A percentile compares a stretch with the other conserved stretches of the same genome.
Evolutionary conservation across 64 coral and sea anemone genomes (phyloP).

Genomic region (Montipora sp.): DNA sequence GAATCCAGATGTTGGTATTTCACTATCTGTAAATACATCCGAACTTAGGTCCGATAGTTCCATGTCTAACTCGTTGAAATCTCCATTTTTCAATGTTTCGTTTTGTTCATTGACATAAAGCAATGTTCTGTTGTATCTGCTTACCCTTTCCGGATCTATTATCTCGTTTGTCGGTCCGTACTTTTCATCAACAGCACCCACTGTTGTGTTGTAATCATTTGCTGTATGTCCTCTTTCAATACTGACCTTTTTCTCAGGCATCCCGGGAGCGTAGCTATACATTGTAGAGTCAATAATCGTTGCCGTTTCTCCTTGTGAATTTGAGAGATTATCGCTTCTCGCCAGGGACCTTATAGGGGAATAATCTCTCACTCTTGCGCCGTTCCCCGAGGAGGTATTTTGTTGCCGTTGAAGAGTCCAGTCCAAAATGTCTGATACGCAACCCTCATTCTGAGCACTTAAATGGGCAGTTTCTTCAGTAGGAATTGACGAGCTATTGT

Average conservation of each 20-base stretch:
- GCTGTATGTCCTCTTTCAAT: background rate
- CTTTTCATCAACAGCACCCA: background rate
- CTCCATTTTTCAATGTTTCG: constrained; percentile 83
- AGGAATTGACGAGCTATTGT: constrained; percentile 10
- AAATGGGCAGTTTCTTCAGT: background rate
- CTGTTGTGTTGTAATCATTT: background rate
- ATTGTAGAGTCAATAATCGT: background rate
- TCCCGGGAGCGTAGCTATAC: background rate
- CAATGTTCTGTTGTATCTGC: constrained; percentile 77
- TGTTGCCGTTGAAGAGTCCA: background rate
- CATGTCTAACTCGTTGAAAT: constrained; percentile 82
- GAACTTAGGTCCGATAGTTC: constrained; percentile 87
- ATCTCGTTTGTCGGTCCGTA: constrained; percentile 57
- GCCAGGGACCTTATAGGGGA: constrained; percentile 45
- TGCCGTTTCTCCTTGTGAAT: background rate
- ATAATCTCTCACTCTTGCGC: constrained; percentile 53
- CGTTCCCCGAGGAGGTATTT: constrained; percentile 14
- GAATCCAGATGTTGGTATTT: constrained; percentile 60
- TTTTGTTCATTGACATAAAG: constrained; percentile 95
- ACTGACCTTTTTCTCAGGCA: background rate
- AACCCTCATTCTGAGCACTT: background rate
- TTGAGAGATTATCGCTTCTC: background rate
- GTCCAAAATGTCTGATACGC: background rate
- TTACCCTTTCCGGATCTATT: constrained; percentile 61
- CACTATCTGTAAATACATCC: constrained; percentile 90